These are phyloP conservation scores for Potorous gilbertii DNA, from an alignment of 2,797 vertebrate species.

Conservation along the genomic window DNA sequence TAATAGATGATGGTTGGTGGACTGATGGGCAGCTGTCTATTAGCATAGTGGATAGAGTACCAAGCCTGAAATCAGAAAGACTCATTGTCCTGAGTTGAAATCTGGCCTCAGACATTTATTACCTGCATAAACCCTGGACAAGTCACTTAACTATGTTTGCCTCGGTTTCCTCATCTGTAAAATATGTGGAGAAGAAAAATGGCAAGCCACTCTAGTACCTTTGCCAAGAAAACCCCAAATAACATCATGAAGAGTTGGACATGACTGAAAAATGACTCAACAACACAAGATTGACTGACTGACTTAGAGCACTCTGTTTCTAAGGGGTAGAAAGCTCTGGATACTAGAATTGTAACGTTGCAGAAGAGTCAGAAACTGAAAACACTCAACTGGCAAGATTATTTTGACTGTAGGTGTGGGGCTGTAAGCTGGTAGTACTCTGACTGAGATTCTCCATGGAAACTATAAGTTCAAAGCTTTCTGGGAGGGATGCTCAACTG, in stretches of 20 bases:
- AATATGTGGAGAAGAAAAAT: not conserved
- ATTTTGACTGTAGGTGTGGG: too few relatives aligned
- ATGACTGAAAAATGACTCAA: not conserved
- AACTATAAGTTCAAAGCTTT: not conserved
- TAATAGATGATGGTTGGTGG: not conserved
- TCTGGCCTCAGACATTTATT: too few relatives aligned
- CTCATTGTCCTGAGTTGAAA: too few relatives aligned
- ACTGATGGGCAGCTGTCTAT: not conserved
- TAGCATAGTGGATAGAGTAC: not conserved
- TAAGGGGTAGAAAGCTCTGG: too few relatives aligned
- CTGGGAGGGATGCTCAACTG: not conserved
- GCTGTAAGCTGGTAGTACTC: too few relatives aligned
- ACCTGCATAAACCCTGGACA: not conserved
- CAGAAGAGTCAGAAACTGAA: too few relatives aligned
- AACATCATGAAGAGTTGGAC: not conserved
- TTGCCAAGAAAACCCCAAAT: not conserved
- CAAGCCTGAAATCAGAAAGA: not conserved
- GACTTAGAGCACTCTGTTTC: not conserved
- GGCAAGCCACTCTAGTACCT: not conserved
- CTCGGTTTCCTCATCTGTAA: not conserved
- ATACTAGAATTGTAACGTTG: too few relatives aligned
- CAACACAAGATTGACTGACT: not conserved
- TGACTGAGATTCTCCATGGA: too few relatives aligned
- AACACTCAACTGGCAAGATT: too few relatives aligned
- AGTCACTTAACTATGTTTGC: not conserved